Percentiles rank a stretch among this genome's conserved stretches.
Evolutionary conservation across 2,888 invertebrate species (phyloP).

Genomic region (Synergus itoensis): DNA sequence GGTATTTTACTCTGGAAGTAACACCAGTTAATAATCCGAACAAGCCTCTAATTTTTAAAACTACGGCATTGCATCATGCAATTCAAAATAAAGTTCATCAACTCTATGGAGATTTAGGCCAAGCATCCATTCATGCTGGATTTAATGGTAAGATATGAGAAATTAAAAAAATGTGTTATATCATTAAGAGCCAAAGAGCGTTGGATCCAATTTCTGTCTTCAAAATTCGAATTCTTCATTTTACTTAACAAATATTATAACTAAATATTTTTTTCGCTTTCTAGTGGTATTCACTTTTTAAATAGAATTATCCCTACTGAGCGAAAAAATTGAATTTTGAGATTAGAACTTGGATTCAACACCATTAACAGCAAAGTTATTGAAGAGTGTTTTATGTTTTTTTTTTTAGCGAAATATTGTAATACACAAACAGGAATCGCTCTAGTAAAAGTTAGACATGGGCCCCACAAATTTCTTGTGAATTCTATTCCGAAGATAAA

Average conservation of each 20-base stretch:
- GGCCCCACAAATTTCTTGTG: constrained; percentile 86
- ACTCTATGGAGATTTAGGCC: constrained; percentile 88
- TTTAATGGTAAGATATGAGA: constrained; percentile 77
- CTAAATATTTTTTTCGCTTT: no score
- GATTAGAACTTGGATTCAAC: neutral
- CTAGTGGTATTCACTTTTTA: no score
- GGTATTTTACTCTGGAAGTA: constrained; percentile 31
- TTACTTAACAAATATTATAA: no score
- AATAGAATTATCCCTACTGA: no score
- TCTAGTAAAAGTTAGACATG: constrained; percentile 86
- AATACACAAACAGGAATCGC: constrained; percentile 88
- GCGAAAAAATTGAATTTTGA: neutral
- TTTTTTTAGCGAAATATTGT: constrained; percentile 84
- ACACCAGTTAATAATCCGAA: constrained; percentile 73
- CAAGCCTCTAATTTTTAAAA: constrained; percentile 79
- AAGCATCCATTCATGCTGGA: constrained; percentile 85
- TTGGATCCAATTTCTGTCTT: no score
- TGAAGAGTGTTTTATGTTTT: neutral
- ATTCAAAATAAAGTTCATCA: constrained; percentile 83
- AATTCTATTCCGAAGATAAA: constrained; percentile 85
- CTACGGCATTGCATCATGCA: constrained; percentile 80
- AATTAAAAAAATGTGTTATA: neutral
- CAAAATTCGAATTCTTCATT: no score
- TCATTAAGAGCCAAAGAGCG: neutral
- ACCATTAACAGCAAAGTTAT: neutral